A percentile compares a stretch with the other conserved stretches of the same genome.
These are phyloP conservation scores for Nothobranchius furzeri DNA, from an alignment of 2,113 vertebrate species.

Conservation along the genomic window DNA sequence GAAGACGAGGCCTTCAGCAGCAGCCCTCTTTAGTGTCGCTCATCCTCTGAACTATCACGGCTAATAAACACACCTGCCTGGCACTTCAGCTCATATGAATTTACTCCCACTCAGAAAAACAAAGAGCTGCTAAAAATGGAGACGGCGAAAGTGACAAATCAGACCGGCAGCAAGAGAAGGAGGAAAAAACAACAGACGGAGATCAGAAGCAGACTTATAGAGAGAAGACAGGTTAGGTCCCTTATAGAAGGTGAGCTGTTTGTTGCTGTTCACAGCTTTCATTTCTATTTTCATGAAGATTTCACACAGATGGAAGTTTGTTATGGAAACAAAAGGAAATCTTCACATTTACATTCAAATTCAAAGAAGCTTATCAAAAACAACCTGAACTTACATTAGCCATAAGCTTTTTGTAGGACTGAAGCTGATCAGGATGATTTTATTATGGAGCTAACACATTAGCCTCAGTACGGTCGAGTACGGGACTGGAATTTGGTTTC, in stretches of 20 bases:
- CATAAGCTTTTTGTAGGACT: too few relatives aligned
- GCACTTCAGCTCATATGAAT: background rate
- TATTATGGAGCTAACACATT: too few relatives aligned
- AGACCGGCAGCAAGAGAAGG: conserved; percentile 29
- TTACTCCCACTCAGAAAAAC: conserved; percentile 43
- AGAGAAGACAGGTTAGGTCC: background rate
- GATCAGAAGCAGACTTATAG: conserved; percentile 18
- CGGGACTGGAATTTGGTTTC: too few relatives aligned
- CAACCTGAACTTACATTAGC: too few relatives aligned
- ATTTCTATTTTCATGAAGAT: conserved; percentile 12
- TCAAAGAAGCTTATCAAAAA: too few relatives aligned
- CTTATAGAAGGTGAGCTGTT: conserved; percentile 10
- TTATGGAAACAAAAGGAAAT: background rate
- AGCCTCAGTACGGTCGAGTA: too few relatives aligned
- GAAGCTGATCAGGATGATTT: too few relatives aligned
- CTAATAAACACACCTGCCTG: conserved; percentile 27
- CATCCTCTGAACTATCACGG: conserved; percentile 1
- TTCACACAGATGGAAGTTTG: conserved; percentile 4
- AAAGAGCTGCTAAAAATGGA: conserved; percentile 23
- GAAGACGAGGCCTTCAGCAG: conserved; percentile 32
- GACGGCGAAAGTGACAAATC: conserved; percentile 14
- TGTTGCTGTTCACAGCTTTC: conserved; percentile 45
- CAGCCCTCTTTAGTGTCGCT: conserved; percentile 35
- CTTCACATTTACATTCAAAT: too few relatives aligned
- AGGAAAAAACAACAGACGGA: background rate